Percentiles rank a stretch among this genome's conserved stretches.
These are phyloP conservation scores for Limanda limanda DNA, from an alignment of 2,113 vertebrate species.

Conservation along the genomic window DNA sequence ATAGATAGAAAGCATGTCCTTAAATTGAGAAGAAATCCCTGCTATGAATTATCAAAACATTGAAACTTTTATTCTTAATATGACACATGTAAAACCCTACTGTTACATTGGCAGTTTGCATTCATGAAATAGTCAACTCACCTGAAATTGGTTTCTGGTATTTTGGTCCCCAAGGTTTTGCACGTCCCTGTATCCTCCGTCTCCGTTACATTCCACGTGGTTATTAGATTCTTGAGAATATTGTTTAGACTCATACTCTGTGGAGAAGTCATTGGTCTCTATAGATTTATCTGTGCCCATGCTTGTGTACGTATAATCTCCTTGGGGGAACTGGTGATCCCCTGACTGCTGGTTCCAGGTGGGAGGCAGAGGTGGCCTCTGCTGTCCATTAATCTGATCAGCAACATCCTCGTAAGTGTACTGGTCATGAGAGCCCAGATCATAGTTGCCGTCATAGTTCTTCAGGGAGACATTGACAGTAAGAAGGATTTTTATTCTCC, in stretches of 20 bases:
- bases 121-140: constrained; percentile 60
- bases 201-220: constrained; percentile 80
- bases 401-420: constrained; percentile 70
- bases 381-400: constrained; percentile 69
- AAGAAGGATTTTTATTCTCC: neutral
- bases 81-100: neutral
- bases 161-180: constrained; percentile 75
- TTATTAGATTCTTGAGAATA: constrained; percentile 77
- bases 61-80: neutral
- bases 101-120: neutral
- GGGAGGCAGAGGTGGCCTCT: constrained; percentile 63
- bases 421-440: constrained; percentile 68
- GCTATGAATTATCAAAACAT: neutral
- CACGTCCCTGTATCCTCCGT: constrained; percentile 70
- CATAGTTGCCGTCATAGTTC: constrained; percentile 74
- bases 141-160: constrained; percentile 85
- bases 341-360: constrained; percentile 82
- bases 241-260: constrained; percentile 77
- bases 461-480: constrained; percentile 54
- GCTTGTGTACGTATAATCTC: constrained; percentile 73
- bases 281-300: constrained; percentile 71
- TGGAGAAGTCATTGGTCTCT: constrained; percentile 73
- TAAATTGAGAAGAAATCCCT: too few relatives aligned
- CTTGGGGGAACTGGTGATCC: constrained; percentile 73
- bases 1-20: too few relatives aligned